These are phyloP conservation scores for Oscheius sp. DNA, from an alignment of 1,140 invertebrate species.

Conservation along the genomic window DNA sequence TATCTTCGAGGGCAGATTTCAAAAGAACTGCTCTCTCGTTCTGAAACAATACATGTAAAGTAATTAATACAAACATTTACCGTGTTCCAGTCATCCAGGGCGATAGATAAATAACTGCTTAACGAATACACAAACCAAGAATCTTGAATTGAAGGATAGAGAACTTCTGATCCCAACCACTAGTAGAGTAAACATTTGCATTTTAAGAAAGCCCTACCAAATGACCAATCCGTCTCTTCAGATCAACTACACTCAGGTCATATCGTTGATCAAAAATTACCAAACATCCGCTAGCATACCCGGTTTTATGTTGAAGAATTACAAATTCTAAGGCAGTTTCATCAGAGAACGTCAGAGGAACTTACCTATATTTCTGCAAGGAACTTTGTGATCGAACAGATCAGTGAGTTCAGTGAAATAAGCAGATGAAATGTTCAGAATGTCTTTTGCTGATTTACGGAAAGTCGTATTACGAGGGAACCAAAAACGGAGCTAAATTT, in stretches of 20 bases:
- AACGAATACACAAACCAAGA: not conserved
- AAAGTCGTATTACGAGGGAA: not conserved
- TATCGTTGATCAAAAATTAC: conserved; percentile 4
- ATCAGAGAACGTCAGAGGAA: not conserved
- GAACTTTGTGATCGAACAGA: not conserved
- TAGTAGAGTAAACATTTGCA: not conserved
- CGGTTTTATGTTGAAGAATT: not conserved
- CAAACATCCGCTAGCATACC: not conserved
- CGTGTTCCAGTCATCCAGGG: too few species aligned
- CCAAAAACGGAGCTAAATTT: not conserved
- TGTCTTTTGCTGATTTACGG: not conserved
- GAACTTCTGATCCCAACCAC: not conserved
- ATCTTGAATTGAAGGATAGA: not conserved
- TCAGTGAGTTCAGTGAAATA: not conserved
- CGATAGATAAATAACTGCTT: too few species aligned
- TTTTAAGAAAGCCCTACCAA: not conserved
- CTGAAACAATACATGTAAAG: too few species aligned
- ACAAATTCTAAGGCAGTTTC: not conserved
- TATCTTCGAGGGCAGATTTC: not conserved
- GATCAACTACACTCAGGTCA: not conserved
- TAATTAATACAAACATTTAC: too few species aligned
- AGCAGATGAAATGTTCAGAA: not conserved
- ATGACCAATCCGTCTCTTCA: not conserved
- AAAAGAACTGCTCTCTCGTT: not conserved
- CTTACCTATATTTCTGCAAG: not conserved